A percentile compares a stretch with the other conserved stretches of the same genome.
Conservation (phyloP, 2,113 vertebrate species). For the Ictalurus punctatus region DNA sequence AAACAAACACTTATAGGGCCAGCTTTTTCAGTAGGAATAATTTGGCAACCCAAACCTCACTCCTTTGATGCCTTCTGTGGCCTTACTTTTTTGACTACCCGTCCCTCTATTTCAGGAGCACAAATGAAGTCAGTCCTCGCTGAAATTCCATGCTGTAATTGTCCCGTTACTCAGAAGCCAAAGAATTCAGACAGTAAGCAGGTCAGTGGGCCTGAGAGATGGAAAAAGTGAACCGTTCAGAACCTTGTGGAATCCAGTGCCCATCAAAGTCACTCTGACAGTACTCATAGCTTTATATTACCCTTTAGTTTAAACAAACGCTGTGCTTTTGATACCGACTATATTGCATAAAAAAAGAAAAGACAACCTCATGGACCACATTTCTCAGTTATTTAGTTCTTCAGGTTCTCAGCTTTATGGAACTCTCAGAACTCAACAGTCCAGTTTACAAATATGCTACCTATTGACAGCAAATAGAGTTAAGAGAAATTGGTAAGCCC, state of each 20-base stretch:
- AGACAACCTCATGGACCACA: not conserved
- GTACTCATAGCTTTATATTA: conserved; percentile 24
- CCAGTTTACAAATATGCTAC: not conserved
- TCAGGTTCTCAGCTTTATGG: not conserved
- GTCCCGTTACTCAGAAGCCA: conserved; percentile 47
- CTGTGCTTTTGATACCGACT: not conserved
- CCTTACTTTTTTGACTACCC: conserved; percentile 50
- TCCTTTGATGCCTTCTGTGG: conserved; percentile 41
- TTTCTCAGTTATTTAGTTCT: not conserved
- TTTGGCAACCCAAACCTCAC: conserved; percentile 40
- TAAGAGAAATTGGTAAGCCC: not conserved
- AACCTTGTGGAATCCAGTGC: conserved; percentile 45
- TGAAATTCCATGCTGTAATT: conserved; percentile 59
- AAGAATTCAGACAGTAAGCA: conserved; percentile 53
- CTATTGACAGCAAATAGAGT: not conserved
- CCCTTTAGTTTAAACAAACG: conserved; percentile 6
- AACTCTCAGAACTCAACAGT: not conserved
- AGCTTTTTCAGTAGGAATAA: conserved; percentile 24
- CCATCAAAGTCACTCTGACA: conserved; percentile 44
- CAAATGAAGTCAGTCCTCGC: conserved; percentile 55
- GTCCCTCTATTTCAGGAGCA: conserved; percentile 51
- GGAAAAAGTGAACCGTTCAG: conserved; percentile 54
- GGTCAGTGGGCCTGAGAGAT: conserved; percentile 52
- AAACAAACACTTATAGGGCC: conserved; percentile 41
- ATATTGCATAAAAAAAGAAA: conserved; percentile 2